Percentiles rank a stretch among this genome's conserved stretches.
Conservation (phyloP, 1,140 invertebrate species). For the Euura saliciscinereae region DNA sequence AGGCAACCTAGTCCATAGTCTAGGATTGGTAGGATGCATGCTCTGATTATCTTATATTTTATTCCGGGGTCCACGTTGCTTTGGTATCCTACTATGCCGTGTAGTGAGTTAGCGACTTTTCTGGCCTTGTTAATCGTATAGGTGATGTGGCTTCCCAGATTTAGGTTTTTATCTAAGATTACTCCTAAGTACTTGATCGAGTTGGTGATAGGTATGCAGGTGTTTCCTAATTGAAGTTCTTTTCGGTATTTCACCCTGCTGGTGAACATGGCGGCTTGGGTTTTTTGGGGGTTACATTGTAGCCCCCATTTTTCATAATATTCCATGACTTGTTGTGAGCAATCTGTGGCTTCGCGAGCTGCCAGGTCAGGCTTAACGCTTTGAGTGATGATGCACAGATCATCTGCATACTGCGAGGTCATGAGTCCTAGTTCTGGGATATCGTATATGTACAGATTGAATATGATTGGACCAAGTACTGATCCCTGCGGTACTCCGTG, state of each 20-base stretch:
- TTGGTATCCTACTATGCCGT: conserved; percentile 6
- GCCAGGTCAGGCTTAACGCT: not conserved
- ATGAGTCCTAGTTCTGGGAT: conserved; percentile 10
- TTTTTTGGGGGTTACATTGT: conserved; percentile 18
- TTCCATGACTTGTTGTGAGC: not conserved
- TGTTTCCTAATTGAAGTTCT: conserved; percentile 11
- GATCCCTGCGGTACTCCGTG: conserved; percentile 10
- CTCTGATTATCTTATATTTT: conserved; percentile 16
- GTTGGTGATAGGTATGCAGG: conserved; percentile 10
- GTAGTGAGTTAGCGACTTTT: conserved; percentile 12
- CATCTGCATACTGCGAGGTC: conserved; percentile 16
- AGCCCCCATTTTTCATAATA: not conserved
- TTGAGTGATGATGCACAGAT: conserved; percentile 13
- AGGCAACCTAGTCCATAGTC: conserved; percentile 13
- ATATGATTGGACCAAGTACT: conserved; percentile 15
- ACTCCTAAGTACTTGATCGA: conserved; percentile 17
- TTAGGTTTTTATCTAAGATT: not conserved
- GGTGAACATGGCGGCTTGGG: conserved; percentile 13
- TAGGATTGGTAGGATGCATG: not conserved
- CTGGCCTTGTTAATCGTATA: conserved; percentile 10
- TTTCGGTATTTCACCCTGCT: not conserved
- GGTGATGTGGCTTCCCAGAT: conserved; percentile 8
- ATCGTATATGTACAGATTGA: conserved; percentile 16
- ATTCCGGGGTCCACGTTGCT: conserved; percentile 10
- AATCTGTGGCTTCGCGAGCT: conserved; percentile 8